Evolutionary conservation across 2,797 vertebrate genomes (phyloP).

Genomic region (Oryzias dopingdopingensis): DNA sequence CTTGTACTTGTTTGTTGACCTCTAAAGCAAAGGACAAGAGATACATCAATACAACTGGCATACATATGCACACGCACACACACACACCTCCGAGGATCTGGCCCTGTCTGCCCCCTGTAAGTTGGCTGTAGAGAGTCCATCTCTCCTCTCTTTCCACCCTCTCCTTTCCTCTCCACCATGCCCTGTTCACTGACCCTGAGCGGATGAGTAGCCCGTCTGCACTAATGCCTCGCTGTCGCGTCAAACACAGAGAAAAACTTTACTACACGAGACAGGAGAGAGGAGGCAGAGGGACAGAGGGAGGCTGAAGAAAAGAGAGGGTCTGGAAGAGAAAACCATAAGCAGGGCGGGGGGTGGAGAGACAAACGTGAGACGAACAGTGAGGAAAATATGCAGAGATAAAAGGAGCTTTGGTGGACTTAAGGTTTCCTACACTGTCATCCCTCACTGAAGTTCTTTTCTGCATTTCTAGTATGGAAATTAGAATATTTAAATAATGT

Average conservation of each 20-base stretch:
- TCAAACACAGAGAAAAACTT: slow-evolving; percentile 75
- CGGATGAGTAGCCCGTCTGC: slow-evolving; percentile 78
- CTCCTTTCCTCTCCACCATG: slow-evolving; percentile 63
- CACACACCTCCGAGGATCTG: slow-evolving; percentile 69
- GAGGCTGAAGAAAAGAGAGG: slow-evolving; percentile 25
- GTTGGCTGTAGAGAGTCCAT: slow-evolving; percentile 70
- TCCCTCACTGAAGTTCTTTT: neutral
- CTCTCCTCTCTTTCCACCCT: slow-evolving; percentile 69
- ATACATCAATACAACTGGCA: slow-evolving; percentile 68
- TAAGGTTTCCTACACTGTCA: slow-evolving; percentile 1
- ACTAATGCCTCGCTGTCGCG: slow-evolving; percentile 78
- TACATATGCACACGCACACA: slow-evolving; percentile 55
- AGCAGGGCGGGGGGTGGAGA: slow-evolving; percentile 23
- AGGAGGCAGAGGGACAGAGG: slow-evolving; percentile 59
- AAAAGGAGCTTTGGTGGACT: neutral
- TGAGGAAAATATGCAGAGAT: slow-evolving; percentile 24
- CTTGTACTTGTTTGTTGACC: slow-evolving; percentile 71
- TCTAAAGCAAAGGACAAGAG: slow-evolving; percentile 69
- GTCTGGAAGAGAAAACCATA: slow-evolving; percentile 29
- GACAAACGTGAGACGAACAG: slow-evolving; percentile 25
- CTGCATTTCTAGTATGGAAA: too few relatives aligned
- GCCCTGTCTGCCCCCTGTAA: slow-evolving; percentile 78
- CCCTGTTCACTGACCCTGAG: slow-evolving; percentile 81
- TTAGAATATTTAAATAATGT: too few relatives aligned
- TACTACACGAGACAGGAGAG: slow-evolving; percentile 71